Evolutionary conservation across 30 jellyfish, hydroid and myxozoan genomes (phyloP).

Genomic region (Nemopilema nomurai): DNA sequence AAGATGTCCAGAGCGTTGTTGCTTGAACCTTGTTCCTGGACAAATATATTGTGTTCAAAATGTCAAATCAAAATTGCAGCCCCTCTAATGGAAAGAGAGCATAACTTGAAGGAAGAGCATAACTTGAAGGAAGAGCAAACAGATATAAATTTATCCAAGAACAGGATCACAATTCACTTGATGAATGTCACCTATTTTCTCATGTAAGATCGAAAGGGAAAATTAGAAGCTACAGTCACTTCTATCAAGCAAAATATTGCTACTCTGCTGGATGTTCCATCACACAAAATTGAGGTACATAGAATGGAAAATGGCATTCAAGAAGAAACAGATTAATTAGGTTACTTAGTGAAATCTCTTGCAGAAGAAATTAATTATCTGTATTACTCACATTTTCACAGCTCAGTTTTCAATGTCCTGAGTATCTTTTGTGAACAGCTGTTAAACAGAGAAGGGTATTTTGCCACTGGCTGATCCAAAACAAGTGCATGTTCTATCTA

Average conservation of each 20-base stretch:
- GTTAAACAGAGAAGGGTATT: constrained; percentile 2
- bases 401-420: neutral
- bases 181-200: too few species aligned
- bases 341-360: neutral
- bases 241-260: neutral
- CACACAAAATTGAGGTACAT: neutral
- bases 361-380: neutral
- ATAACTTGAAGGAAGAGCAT: too few species aligned
- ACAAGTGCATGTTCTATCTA: neutral
- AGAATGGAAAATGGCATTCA: neutral
- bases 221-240: neutral
- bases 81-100: too few species aligned
- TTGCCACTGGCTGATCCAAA: constrained; percentile 2
- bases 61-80: too few species aligned
- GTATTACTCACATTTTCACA: too few species aligned
- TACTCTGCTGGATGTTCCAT: neutral
- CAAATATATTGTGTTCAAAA: too few species aligned
- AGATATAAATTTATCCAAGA: too few species aligned
- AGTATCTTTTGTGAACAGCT: constrained; percentile 8
- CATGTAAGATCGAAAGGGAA: too few species aligned
- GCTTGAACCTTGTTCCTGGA: too few species aligned
- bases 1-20: too few species aligned
- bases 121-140: too few species aligned
- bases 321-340: neutral
- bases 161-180: too few species aligned